Conservation (phyloP, 2,888 invertebrate species). For the Zaprionus lineosus region DNA sequence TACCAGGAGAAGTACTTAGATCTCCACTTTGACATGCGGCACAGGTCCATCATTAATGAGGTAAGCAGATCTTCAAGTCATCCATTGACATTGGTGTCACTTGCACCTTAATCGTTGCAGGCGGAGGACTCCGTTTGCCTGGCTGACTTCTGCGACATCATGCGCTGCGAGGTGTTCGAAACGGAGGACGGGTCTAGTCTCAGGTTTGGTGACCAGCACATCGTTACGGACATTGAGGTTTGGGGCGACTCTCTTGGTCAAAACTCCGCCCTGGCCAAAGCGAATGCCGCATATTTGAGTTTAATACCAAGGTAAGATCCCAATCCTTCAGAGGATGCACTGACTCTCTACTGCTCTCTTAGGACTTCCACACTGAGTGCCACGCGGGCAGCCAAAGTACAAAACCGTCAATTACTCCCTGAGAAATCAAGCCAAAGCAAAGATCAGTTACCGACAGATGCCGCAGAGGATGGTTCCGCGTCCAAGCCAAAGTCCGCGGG, state of each 20-base stretch:
- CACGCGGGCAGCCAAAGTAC: conserved; percentile 80
- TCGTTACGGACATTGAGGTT: conserved; percentile 91
- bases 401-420: conserved; percentile 82
- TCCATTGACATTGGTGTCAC: not conserved
- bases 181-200: conserved; percentile 87
- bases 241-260: conserved; percentile 89
- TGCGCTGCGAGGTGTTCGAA: conserved; percentile 94
- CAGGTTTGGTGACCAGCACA: conserved; percentile 86
- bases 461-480: conserved; percentile 55
- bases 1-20: conserved; percentile 94
- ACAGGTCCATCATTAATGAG: conserved; percentile 92
- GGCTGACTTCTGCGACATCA: conserved; percentile 97
- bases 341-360: not conserved
- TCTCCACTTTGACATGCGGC: conserved; percentile 94
- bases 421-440: conserved; percentile 80
- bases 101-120: conserved; percentile 83
- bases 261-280: conserved; percentile 84
- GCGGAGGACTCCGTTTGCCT: conserved; percentile 96
- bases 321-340: no score
- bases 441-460: conserved; percentile 43
- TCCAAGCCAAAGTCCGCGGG: conserved; percentile 61
- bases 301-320: conserved; percentile 79
- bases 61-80: conserved; percentile 82
- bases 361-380: conserved; percentile 81
- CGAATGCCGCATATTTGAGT: conserved; percentile 82